These are phyloP conservation scores for Leptobrachium leishanense DNA, from an alignment of 2,113 vertebrate species.

Conservation along the genomic window DNA sequence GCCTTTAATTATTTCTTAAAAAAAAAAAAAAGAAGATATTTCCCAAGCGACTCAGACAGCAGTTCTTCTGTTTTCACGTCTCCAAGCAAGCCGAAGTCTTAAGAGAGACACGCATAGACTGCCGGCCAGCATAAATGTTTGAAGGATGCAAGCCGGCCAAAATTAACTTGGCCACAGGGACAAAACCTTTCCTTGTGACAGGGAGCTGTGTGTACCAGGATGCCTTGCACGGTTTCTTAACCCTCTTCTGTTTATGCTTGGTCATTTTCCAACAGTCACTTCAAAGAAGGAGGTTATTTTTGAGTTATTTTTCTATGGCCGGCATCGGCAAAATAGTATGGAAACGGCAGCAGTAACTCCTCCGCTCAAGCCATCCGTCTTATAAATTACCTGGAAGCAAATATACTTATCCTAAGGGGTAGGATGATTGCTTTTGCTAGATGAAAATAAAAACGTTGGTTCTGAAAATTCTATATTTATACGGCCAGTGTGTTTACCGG, in stretches of 20 bases:
- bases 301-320: conserved; percentile 31
- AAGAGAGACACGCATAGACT: conserved; percentile 36
- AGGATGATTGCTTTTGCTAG: not conserved
- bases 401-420: conserved; percentile 1
- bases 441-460: not conserved
- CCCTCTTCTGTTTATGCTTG: conserved; percentile 39
- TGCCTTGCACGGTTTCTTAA: conserved; percentile 20
- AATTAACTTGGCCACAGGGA: conserved; percentile 49
- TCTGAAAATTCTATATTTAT: not conserved
- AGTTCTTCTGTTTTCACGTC: conserved; percentile 49
- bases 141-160: conserved; percentile 38
- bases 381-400: conserved; percentile 5
- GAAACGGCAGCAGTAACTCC: conserved; percentile 9
- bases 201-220: conserved; percentile 15
- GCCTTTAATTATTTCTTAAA: not conserved
- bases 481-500: not conserved
- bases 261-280: conserved; percentile 24
- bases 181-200: conserved; percentile 48
- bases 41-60: conserved; percentile 50
- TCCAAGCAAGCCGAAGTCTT: conserved; percentile 35
- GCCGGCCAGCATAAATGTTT: conserved; percentile 40
- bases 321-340: conserved; percentile 13
- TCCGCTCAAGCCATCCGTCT: not conserved
- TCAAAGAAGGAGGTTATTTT: conserved; percentile 40
- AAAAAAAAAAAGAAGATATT: not conserved